phyloP scores from a whole-genome alignment of 2,888 invertebrate species.

The Nephrotoma guestfalica region DNA sequence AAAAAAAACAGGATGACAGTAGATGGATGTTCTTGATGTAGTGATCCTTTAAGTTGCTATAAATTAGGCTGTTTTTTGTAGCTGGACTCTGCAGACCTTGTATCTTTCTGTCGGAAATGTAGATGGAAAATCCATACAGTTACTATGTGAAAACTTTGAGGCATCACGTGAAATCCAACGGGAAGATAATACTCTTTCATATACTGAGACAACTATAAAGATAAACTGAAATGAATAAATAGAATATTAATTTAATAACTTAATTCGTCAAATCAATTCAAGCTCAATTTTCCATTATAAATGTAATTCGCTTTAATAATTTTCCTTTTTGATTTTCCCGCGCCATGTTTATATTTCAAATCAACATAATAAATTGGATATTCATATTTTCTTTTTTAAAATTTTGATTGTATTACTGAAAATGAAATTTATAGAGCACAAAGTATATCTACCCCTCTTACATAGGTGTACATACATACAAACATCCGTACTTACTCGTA shows the following conservation, averaged over 20 bases:
- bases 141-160: no score
- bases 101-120: no score
- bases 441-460: neutral
- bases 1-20: no score
- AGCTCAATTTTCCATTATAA: neutral
- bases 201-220: no score
- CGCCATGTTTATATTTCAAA: neutral
- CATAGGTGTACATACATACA: neutral
- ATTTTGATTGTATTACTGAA: neutral
- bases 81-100: no score
- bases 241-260: no score
- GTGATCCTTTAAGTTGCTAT: constrained; percentile 9
- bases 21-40: no score
- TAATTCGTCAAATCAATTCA: neutral
- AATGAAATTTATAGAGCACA: neutral
- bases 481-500: neutral
- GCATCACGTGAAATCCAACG: no score
- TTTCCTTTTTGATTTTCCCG: neutral
- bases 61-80: no score
- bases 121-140: no score
- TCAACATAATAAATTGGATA: neutral
- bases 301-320: neutral
- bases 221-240: no score
- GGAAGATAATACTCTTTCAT: no score
- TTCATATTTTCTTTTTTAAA: neutral